Evolutionary conservation across 2,113 vertebrate genomes (phyloP), one percentile per base, ranked within the genome.

Genomic region (Lota lota): DNA sequence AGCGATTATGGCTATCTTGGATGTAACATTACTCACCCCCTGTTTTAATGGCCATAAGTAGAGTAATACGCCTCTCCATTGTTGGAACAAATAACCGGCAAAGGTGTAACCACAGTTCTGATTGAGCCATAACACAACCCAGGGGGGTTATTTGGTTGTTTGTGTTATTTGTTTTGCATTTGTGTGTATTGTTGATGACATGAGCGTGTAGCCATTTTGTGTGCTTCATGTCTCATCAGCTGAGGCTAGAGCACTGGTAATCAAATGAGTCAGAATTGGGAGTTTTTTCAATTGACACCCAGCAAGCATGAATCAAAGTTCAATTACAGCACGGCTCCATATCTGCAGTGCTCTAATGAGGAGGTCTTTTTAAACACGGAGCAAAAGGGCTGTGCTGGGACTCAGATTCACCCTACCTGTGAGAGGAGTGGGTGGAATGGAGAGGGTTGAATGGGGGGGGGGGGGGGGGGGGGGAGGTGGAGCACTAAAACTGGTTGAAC

Each of bases 291-390:
- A 89, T 66, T 79, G 76, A 77, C 81, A 82, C 59, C 67, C 71
- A 72, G 69, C 67, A 64, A 19, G 36, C 75, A 77, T 73, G 53
- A 86, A 88, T 89, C 82, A 82, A 79, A 85, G 84, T 88, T 87
- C 69, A 89, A 84, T 86, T 85, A 83, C 47, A 63, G 84, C 28
- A 66, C 57, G 64, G 86, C 86, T 47, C 40, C 40, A 10, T 88
- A 87, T 84, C 70, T 76, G 70, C n/a, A 58, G 70, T 63, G 67
- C 79, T 79, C 88, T 87, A 82, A 89, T 90, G 89, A 88, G 64
- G 69, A 76, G 70, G 61, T 77, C 79, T 77, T 69, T 28, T 22
- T 12, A 40, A 16, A 67, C 40, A 80, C n/a, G 78, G 70, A 79
- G 60, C 59, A 15, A 68, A 71, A 73, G 75, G 73, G 64, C 74